phyloP scores from a whole-genome alignment of 2,888 invertebrate species.

The Caenorhabditis sp. region DNA sequence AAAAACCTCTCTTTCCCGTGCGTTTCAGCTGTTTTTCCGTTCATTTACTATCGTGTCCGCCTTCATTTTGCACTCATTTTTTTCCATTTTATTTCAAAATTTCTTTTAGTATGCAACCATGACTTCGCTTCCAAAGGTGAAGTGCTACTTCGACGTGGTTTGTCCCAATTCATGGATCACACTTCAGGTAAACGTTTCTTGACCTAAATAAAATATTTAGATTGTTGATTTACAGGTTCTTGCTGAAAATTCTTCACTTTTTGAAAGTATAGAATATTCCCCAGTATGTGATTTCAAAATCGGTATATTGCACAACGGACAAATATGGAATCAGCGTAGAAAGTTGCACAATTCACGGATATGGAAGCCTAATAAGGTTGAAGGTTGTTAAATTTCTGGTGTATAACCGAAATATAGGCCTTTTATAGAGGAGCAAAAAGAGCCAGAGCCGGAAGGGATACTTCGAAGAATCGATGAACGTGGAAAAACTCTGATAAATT shows the following conservation, averaged over 20 bases:
- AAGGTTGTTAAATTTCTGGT: not conserved
- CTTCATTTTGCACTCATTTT: not conserved
- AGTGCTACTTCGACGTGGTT: slow-evolving; percentile 36
- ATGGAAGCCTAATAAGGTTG: slow-evolving; percentile 32
- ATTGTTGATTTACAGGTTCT: slow-evolving; percentile 18
- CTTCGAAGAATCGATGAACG: slow-evolving; percentile 38
- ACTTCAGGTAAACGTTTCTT: slow-evolving; percentile 19
- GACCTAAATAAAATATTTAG: not conserved
- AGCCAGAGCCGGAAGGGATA: slow-evolving; percentile 9
- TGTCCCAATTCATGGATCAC: slow-evolving; percentile 43
- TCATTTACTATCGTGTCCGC: not conserved
- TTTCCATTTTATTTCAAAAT: not conserved
- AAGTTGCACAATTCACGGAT: slow-evolving; percentile 28
- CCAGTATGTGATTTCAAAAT: slow-evolving; percentile 43
- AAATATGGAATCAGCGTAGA: slow-evolving; percentile 36
- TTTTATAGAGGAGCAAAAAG: not conserved
- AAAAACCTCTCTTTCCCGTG: slow-evolving; percentile 4
- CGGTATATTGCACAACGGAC: slow-evolving; percentile 35
- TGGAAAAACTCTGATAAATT: slow-evolving; percentile 23
- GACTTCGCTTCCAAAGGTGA: slow-evolving; percentile 27
- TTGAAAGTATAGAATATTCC: slow-evolving; percentile 28
- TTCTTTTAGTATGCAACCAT: slow-evolving; percentile 16
- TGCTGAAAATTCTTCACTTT: slow-evolving; percentile 16
- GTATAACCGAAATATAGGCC: not conserved
- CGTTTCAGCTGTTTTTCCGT: slow-evolving; percentile 3